A percentile compares a stretch with the other conserved stretches of the same genome.
These are phyloP conservation scores for Grammatotria lemairii DNA, from an alignment of 2,113 vertebrate genomes.

Conservation along the genomic window DNA sequence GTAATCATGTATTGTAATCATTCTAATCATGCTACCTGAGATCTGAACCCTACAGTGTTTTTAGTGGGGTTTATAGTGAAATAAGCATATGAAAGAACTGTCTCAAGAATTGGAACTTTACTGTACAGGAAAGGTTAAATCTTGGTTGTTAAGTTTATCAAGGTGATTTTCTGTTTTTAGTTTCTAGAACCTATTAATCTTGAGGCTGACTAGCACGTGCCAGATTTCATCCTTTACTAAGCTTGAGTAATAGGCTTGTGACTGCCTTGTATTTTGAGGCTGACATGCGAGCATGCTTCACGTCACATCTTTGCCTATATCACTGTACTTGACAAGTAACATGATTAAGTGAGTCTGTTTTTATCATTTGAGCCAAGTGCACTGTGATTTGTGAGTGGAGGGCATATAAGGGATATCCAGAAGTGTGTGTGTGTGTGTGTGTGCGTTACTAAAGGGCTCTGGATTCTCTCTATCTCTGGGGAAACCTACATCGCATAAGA, in stretches of 20 bases:
- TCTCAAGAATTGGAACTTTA: not conserved
- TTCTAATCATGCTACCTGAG: not conserved
- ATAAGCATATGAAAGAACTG: not conserved
- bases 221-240: not conserved
- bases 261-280: not conserved
- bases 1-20: not conserved
- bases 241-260: not conserved
- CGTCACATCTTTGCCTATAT: not conserved
- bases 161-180: not conserved
- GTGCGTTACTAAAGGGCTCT: not conserved
- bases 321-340: constrained; percentile 1
- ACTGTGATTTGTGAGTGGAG: constrained; percentile 5
- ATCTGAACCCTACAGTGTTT: not conserved
- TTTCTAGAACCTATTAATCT: not conserved
- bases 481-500: constrained; percentile 2
- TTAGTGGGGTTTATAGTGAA: not conserved
- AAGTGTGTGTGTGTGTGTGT: not conserved
- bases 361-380: constrained; percentile 12
- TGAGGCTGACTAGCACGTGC: not conserved
- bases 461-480: not conserved
- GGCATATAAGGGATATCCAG: not conserved
- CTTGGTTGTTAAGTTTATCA: not conserved
- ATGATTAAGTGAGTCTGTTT: constrained; percentile 21
- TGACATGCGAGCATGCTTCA: not conserved
- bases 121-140: not conserved